Evolutionary conservation across 2,888 invertebrate genomes (phyloP).

Genomic region (Campoletis raptor): DNA sequence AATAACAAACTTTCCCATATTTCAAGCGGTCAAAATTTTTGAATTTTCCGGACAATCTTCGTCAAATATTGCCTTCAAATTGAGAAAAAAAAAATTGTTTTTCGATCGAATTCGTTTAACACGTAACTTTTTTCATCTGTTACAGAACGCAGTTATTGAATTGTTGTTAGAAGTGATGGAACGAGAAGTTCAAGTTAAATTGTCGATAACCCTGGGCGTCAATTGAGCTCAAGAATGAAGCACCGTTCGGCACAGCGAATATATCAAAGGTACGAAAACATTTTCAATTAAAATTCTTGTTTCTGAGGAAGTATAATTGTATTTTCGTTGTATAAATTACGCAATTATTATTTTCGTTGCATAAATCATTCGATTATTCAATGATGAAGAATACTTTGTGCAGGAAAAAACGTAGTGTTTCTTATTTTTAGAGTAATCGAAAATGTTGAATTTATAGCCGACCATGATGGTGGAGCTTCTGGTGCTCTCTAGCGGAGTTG

Average conservation of each 20-base stretch:
- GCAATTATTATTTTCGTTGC: neutral
- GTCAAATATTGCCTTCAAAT: no score
- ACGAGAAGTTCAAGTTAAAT: neutral
- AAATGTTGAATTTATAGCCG: constrained; percentile 32
- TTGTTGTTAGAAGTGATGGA: neutral
- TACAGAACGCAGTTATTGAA: constrained; percentile 2
- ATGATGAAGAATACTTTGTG: neutral
- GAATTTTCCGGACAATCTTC: no score
- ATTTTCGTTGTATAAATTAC: neutral
- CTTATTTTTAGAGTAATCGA: constrained; percentile 12
- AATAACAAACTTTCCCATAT: neutral
- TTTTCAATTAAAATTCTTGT: constrained; percentile 7
- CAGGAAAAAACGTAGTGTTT: neutral
- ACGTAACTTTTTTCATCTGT: neutral
- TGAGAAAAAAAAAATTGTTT: neutral
- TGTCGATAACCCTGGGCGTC: constrained; percentile 1
- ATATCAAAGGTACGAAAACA: constrained; percentile 25
- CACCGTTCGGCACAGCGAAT: constrained; percentile 13
- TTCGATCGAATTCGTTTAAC: neutral
- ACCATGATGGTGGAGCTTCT: neutral
- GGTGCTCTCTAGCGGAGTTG: constrained; percentile 25
- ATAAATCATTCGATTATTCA: neutral
- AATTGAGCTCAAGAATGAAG: constrained; percentile 22
- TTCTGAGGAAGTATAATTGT: neutral
- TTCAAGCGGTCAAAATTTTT: no score